Evolutionary conservation across 2,113 vertebrate species (phyloP).

Genomic region (Prionailurus bengalensis): DNA sequence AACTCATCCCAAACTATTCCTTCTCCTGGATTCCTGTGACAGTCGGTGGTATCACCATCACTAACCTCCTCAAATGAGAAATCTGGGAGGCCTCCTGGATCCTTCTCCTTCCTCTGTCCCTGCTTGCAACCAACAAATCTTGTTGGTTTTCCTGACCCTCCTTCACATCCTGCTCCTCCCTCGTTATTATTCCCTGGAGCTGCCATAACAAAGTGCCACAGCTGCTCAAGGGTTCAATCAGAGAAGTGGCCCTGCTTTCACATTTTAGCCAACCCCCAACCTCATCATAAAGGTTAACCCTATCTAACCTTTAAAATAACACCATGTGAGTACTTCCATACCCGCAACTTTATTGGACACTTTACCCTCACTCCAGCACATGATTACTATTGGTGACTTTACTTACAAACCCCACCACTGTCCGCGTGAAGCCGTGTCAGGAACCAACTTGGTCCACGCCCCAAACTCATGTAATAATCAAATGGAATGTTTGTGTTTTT

Average conservation of each 20-base stretch:
- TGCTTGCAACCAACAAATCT: neutral
- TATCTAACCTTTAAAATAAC: neutral
- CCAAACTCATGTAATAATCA: neutral
- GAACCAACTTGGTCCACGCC: neutral
- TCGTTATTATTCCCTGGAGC: neutral
- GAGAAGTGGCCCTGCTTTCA: neutral
- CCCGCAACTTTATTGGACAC: neutral
- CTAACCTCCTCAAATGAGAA: neutral
- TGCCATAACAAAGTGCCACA: neutral
- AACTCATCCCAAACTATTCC: neutral
- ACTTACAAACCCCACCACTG: neutral
- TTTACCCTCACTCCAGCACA: neutral
- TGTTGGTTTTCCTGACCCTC: neutral
- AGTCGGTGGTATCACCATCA: too few species aligned
- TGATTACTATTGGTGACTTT: neutral
- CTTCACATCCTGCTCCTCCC: too few species aligned
- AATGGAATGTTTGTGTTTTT: constrained; percentile 27
- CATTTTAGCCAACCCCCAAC: neutral
- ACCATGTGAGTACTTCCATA: neutral
- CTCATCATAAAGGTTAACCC: neutral
- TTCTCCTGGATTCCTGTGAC: neutral
- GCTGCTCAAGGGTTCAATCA: neutral
- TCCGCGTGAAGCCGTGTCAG: neutral
- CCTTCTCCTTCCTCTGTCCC: neutral
- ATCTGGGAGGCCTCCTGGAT: neutral